These are phyloP conservation scores for Oophaga pumilio DNA, from an alignment of 2,113 vertebrate species.

Conservation along the genomic window DNA sequence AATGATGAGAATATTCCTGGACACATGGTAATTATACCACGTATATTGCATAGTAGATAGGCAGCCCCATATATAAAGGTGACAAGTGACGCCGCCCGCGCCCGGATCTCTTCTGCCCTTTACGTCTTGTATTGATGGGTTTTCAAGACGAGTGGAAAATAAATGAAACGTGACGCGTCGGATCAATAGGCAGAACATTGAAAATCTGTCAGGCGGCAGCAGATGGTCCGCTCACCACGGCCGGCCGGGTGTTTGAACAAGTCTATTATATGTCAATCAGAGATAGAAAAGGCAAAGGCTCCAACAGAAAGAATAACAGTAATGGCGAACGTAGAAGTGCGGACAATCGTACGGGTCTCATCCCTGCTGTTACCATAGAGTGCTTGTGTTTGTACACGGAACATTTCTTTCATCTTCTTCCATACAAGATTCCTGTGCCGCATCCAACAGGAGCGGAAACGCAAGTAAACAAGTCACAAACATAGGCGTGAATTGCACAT, in stretches of 20 bases:
- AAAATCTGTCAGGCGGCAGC: neutral
- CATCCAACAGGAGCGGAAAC: neutral
- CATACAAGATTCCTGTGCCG: neutral
- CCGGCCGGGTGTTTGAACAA: neutral
- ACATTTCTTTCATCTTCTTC: neutral
- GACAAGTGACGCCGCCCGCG: neutral
- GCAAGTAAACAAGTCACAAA: no score
- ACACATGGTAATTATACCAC: neutral
- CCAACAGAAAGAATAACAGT: neutral
- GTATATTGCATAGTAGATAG: no score
- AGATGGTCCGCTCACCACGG: neutral
- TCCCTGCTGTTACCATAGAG: neutral
- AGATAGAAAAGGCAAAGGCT: neutral
- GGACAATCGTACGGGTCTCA: neutral
- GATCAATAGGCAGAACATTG: neutral
- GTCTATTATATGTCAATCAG: neutral
- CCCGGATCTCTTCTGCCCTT: neutral
- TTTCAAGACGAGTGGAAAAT: neutral
- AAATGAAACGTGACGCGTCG: neutral
- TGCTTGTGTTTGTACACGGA: neutral
- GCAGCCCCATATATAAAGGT: neutral
- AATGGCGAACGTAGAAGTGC: neutral
- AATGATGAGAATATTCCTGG: neutral
- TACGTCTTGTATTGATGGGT: neutral
- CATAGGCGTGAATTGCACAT: no score